Conservation (phyloP, 2,888 invertebrate genomes). For the Calameuta idolon region DNA sequence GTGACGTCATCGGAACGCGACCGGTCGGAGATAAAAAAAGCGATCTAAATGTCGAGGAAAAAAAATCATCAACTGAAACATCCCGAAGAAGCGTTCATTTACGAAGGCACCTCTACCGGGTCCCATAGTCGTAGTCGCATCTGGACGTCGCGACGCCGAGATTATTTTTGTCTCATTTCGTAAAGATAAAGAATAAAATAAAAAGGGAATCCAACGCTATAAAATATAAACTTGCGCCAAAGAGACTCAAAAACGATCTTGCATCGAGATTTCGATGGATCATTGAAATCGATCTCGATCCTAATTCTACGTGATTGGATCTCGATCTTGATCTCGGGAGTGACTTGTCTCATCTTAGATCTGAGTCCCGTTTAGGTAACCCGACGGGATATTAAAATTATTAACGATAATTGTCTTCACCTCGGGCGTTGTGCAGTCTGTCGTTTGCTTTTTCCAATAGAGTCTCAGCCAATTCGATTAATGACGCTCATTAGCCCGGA, state of each 20-base stretch:
- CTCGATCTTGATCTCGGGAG: slow-evolving; percentile 1
- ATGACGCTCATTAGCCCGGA: background rate
- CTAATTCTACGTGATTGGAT: background rate
- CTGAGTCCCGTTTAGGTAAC: background rate
- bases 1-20: slow-evolving; percentile 9
- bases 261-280: background rate
- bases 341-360: background rate
- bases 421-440: background rate
- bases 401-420: background rate
- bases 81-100: background rate
- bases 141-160: background rate
- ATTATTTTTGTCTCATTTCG: no score
- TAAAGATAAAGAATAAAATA: no score
- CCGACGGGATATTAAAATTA: background rate
- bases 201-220: no score
- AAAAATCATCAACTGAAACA: background rate
- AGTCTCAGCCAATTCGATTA: background rate
- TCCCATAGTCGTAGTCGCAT: background rate
- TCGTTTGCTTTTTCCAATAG: background rate
- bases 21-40: slow-evolving; percentile 3
- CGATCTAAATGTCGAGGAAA: background rate
- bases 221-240: no score
- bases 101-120: background rate
- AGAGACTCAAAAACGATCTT: background rate
- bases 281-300: slow-evolving; percentile 20